Percentiles rank a stretch among this genome's conserved stretches.
These are phyloP conservation scores for Coelopa pilipes DNA, from an alignment of 2,888 invertebrate species.

Conservation along the genomic window DNA sequence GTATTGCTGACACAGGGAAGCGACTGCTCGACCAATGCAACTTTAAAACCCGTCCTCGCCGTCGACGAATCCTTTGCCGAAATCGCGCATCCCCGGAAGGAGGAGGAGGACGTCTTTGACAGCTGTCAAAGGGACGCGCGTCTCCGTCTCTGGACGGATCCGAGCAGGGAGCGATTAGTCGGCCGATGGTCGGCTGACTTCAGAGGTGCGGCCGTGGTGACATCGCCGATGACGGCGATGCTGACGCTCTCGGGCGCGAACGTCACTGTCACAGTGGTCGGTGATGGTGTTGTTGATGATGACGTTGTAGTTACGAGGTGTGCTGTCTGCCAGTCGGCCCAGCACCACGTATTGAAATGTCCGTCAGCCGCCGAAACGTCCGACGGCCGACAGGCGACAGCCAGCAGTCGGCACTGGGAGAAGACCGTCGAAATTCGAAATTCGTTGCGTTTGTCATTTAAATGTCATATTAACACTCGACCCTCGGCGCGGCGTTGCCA, in stretches of 20 bases:
- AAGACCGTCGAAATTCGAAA: background rate
- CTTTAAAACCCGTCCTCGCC: background rate
- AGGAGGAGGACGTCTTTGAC: conserved; percentile 1
- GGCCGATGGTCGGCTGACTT: too few relatives aligned
- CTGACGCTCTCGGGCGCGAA: background rate
- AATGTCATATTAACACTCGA: conserved; percentile 21
- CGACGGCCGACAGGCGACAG: background rate
- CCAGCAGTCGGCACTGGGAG: too few relatives aligned
- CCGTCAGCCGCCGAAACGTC: background rate
- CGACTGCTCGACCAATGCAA: background rate
- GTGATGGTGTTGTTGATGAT: background rate
- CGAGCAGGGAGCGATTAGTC: too few relatives aligned
- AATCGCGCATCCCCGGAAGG: too few relatives aligned
- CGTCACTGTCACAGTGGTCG: too few relatives aligned
- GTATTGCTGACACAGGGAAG: background rate
- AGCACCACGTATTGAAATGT: conserved; percentile 15
- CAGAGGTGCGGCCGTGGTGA: too few relatives aligned
- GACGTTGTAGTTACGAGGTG: conserved; percentile 7
- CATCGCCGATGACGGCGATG: background rate
- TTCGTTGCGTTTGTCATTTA: conserved; percentile 25
- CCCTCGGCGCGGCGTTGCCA: background rate
- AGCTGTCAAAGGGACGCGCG: conserved; percentile 20
- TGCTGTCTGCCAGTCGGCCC: background rate
- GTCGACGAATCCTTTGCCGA: too few relatives aligned
- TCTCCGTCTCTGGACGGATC: too few relatives aligned